A percentile compares a stretch with the other conserved stretches of the same genome.
Evolutionary conservation across 2,113 vertebrate species (phyloP).

Genomic region (Rostratula benghalensis): DNA sequence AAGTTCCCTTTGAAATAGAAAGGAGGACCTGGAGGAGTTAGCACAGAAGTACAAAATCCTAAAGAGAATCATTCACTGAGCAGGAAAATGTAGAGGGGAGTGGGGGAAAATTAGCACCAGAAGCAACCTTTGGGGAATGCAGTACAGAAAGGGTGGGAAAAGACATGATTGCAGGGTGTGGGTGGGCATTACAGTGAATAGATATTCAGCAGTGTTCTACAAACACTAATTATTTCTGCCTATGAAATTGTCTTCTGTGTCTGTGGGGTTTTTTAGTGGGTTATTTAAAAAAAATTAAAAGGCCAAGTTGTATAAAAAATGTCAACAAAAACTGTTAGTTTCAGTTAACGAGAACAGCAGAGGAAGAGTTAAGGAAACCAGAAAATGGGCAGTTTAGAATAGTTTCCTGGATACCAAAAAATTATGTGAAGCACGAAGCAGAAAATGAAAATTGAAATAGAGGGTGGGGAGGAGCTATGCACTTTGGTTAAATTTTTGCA

Average conservation of each 20-base stretch:
- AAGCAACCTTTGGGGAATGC: neutral
- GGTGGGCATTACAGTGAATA: neutral
- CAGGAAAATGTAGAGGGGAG: neutral
- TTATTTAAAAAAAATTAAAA: neutral
- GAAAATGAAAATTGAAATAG: constrained; percentile 59
- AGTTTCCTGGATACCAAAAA: constrained; percentile 44
- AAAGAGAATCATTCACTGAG: neutral
- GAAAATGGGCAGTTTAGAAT: constrained; percentile 35
- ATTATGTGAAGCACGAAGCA: neutral
- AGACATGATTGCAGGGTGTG: neutral
- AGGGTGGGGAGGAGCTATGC: constrained; percentile 24
- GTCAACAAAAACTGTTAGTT: neutral
- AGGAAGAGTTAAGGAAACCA: constrained; percentile 47
- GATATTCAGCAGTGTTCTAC: neutral
- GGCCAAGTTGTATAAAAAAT: neutral
- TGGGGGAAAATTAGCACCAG: neutral
- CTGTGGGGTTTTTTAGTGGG: neutral
- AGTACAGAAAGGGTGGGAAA: neutral
- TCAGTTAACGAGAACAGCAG: constrained; percentile 1
- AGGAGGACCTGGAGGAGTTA: neutral
- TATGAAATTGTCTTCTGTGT: neutral
- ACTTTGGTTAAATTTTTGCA: constrained; percentile 68
- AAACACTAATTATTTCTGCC: neutral
- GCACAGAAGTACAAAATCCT: neutral
- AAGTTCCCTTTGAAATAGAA: neutral